Conservation (phyloP, 2,113 vertebrate genomes). For the Setophaga kirtlandii region DNA sequence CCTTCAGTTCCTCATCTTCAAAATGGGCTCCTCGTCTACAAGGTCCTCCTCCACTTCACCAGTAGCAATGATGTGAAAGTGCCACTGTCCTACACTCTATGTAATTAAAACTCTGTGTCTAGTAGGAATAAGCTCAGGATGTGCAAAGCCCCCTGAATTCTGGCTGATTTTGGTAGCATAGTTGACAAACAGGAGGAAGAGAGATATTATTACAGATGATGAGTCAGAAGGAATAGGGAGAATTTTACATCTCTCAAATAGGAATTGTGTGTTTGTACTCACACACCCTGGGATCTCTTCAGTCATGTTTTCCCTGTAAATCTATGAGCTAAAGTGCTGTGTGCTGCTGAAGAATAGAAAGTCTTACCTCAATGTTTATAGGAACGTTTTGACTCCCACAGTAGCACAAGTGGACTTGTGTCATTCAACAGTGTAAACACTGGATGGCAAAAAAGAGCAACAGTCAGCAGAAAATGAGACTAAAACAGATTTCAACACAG, state of each 20-base stretch:
- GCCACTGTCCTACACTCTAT: neutral
- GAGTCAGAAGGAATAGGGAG: neutral
- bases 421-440: neutral
- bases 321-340: neutral
- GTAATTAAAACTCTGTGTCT: neutral
- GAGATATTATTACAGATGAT: neutral
- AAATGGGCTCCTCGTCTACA: neutral
- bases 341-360: neutral
- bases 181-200: neutral
- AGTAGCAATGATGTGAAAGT: neutral
- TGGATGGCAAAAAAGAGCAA: slow-evolving; percentile 19
- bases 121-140: neutral
- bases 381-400: neutral
- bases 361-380: neutral
- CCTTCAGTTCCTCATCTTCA: neutral
- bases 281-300: neutral
- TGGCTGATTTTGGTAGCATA: neutral
- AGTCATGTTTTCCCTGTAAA: neutral
- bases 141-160: neutral
- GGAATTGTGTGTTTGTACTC: neutral
- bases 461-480: neutral
- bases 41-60: neutral
- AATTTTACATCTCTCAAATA: neutral
- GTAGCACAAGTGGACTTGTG: neutral
- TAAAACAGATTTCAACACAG: neutral